phyloP scores from a whole-genome alignment of 1,140 invertebrate species.

The Drosophila kepulauana region DNA sequence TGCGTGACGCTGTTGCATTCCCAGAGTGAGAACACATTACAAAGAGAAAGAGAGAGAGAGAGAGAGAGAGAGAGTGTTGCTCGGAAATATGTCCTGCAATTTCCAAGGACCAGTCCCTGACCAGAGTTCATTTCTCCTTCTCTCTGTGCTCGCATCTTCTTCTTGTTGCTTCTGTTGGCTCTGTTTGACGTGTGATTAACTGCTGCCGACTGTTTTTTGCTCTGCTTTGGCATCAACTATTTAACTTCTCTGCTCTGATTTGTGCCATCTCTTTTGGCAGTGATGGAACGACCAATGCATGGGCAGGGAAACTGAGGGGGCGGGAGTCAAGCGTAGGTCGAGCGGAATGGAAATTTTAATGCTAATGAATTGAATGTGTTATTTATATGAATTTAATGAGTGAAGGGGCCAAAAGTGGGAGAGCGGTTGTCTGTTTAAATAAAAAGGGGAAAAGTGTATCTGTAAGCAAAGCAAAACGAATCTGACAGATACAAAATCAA shows the following conservation, averaged over 20 bases:
- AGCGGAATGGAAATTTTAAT: constrained; percentile 10
- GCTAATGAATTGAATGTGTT: constrained; percentile 15
- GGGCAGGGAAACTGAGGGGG: neutral
- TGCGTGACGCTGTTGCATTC: constrained; percentile 64
- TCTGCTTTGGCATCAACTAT: constrained; percentile 20
- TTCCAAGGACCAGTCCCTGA: constrained; percentile 2
- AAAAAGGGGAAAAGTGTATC: neutral
- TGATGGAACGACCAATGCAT: neutral
- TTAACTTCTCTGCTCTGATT: constrained; percentile 30
- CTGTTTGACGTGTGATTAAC: constrained; percentile 74
- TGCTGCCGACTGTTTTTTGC: constrained; percentile 53
- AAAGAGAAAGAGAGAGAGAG: neutral
- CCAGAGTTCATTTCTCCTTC: constrained; percentile 30
- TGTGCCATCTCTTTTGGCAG: neutral
- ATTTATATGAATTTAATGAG: neutral
- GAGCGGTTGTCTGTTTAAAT: neutral
- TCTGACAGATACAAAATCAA: constrained; percentile 16
- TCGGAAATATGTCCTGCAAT: constrained; percentile 36
- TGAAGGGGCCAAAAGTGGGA: neutral
- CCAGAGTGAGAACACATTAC: constrained; percentile 43
- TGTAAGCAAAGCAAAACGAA: neutral
- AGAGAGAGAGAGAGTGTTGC: neutral
- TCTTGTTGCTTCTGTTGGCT: constrained; percentile 54
- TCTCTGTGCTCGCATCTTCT: constrained; percentile 3
- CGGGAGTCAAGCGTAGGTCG: neutral